A percentile compares a stretch with the other conserved stretches of the same genome.
These are phyloP conservation scores for Incurvaria masculella DNA, from an alignment of 2,888 invertebrate genomes.

Conservation along the genomic window DNA sequence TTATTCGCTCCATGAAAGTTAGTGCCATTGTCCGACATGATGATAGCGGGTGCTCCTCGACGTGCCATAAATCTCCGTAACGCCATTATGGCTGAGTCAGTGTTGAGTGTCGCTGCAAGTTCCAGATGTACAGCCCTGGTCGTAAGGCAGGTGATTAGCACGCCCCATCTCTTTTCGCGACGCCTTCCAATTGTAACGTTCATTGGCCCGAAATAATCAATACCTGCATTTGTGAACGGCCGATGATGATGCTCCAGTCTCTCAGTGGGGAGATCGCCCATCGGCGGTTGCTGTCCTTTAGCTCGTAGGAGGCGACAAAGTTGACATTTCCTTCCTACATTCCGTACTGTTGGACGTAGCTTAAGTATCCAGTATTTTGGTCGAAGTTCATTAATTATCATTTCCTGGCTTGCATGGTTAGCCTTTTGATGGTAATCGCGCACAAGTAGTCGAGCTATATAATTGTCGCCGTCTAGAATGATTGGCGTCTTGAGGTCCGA, in stretches of 20 bases:
- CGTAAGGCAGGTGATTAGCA: conserved; percentile 16
- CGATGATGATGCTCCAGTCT: conserved; percentile 8
- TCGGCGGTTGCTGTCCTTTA: no score
- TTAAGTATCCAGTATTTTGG: no score
- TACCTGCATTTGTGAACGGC: conserved; percentile 12
- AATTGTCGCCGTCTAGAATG: no score
- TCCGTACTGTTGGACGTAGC: no score
- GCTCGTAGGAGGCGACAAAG: no score
- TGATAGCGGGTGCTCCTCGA: conserved; percentile 14
- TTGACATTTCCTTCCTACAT: background rate
- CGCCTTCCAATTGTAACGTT: conserved; percentile 11
- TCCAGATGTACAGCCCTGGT: conserved; percentile 15
- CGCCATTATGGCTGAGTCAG: conserved; percentile 15
- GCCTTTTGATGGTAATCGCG: no score
- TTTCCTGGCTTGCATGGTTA: no score
- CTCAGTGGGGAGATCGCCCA: conserved; percentile 9
- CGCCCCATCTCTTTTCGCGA: conserved; percentile 11
- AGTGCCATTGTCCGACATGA: conserved; percentile 13
- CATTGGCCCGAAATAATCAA: conserved; percentile 17
- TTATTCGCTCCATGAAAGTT: no score
- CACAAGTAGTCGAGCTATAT: no score
- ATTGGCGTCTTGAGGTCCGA: no score
- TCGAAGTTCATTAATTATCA: background rate
- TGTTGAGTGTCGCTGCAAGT: background rate
- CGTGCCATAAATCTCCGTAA: conserved; percentile 16